These are phyloP conservation scores for Poeciliopsis infans DNA, from an alignment of 2,797 vertebrate species.

Conservation along the genomic window DNA sequence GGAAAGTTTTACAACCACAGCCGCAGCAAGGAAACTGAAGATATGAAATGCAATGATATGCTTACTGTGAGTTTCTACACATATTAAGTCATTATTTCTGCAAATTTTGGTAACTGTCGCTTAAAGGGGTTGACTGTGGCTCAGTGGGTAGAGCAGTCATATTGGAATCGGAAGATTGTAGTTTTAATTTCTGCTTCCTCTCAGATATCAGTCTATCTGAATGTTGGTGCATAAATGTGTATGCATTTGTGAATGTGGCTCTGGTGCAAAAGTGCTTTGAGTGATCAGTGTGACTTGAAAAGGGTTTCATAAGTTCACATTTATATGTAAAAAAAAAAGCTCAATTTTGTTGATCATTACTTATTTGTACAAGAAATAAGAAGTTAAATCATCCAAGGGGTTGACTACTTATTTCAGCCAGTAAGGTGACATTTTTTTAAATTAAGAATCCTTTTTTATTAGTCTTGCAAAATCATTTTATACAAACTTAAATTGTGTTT, in stretches of 20 bases:
- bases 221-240: background rate
- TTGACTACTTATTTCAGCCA: background rate
- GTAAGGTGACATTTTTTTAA: background rate
- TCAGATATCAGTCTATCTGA: background rate
- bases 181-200: background rate
- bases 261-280: background rate
- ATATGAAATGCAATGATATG: slow-evolving; percentile 86
- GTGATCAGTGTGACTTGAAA: background rate
- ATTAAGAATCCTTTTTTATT: background rate
- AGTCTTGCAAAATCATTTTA: background rate
- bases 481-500: background rate
- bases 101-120: background rate
- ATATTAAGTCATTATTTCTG: background rate
- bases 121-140: background rate
- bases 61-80: slow-evolving; percentile 75
- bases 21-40: slow-evolving; percentile 65
- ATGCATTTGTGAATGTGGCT: background rate
- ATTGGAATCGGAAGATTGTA: background rate
- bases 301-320: background rate
- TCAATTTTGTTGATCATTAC: background rate
- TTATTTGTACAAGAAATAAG: background rate
- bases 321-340: too few relatives aligned
- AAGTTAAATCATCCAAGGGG: background rate
- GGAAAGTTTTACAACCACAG: slow-evolving; percentile 83
- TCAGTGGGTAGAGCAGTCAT: background rate